phyloP scores from a whole-genome alignment of 1,140 invertebrate species.

The Musca domestica region DNA sequence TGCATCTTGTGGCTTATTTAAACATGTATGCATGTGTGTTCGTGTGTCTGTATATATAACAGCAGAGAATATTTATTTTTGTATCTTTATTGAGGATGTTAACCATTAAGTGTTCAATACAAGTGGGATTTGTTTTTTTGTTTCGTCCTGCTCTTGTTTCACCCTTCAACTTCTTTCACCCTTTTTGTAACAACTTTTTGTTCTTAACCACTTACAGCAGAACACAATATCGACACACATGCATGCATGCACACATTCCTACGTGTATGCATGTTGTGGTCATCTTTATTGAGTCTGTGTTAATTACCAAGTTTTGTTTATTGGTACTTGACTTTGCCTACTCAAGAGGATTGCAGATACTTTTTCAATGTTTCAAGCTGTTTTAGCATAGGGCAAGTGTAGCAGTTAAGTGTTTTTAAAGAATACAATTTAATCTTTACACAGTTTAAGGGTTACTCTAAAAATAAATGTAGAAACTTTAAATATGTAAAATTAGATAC shows the following conservation, averaged over 20 bases:
- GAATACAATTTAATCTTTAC: too few species aligned
- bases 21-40: background rate
- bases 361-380: too few species aligned
- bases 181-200: conserved; percentile 17
- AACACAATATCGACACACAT: background rate
- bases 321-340: conserved; percentile 15
- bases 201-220: background rate
- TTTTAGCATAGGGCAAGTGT: too few species aligned
- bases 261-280: background rate
- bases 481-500: too few species aligned
- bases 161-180: background rate
- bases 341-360: background rate
- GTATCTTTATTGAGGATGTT: conserved; percentile 10
- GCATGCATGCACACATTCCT: background rate
- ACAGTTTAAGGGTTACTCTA: too few species aligned
- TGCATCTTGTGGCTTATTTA: too few species aligned
- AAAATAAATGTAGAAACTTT: too few species aligned
- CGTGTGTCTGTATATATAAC: background rate
- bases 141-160: background rate
- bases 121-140: background rate
- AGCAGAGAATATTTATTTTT: too few species aligned
- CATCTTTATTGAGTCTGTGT: conserved; percentile 12
- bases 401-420: too few species aligned
- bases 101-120: conserved; percentile 20
- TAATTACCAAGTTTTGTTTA: conserved; percentile 22